phyloP scores from a whole-genome alignment of 2,113 vertebrate genomes.

The Piliocolobus tephrosceles region DNA sequence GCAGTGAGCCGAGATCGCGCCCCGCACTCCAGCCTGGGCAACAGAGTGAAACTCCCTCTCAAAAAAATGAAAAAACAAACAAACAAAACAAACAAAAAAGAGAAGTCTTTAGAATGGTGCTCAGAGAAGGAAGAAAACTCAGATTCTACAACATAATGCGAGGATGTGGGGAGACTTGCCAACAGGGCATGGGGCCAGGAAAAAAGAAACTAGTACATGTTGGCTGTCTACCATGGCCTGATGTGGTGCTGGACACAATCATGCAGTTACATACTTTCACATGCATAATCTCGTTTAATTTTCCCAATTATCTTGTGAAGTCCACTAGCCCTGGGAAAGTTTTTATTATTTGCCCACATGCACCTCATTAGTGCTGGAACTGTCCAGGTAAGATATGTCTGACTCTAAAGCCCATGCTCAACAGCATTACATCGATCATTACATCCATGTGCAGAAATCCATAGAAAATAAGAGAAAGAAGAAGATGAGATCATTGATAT shows the following conservation, averaged over 20 bases:
- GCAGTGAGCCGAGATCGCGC: too few species aligned
- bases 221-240: not conserved
- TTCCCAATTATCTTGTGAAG: not conserved
- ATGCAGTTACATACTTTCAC: not conserved
- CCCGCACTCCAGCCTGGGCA: too few species aligned
- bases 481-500: not conserved
- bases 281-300: not conserved
- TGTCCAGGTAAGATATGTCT: not conserved
- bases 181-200: not conserved
- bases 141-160: not conserved
- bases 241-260: rapidly evolving
- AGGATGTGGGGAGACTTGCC: not conserved
- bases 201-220: not conserved
- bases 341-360: not conserved
- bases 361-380: not conserved
- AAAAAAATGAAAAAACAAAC: too few species aligned
- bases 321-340: not conserved
- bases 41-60: too few species aligned
- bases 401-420: not conserved
- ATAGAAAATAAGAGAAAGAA: not conserved
- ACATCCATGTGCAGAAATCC: not conserved
- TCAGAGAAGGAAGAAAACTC: not conserved
- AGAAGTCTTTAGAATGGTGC: not conserved
- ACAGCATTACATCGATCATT: not conserved
- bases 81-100: not conserved